Evolutionary conservation across 2,797 vertebrate genomes (phyloP), one percentile per base, ranked within the genome.

Genomic region (Onychomys arenicola): DNA sequence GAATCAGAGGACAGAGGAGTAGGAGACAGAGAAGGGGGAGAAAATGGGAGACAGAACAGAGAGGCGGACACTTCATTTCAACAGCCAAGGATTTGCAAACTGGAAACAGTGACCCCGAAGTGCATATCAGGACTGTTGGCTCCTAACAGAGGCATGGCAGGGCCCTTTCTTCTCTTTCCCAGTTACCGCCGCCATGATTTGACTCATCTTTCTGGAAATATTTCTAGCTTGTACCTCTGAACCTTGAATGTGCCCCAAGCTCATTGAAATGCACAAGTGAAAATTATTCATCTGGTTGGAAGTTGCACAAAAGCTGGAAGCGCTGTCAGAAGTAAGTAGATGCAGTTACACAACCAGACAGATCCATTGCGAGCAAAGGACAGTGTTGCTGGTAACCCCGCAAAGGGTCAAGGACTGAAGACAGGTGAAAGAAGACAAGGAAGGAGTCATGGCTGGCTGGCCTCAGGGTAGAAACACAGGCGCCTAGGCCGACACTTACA

Each of bases 31-130:
- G 32, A 61, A 59, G 37, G 57, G 89, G 91, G 93, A 96, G 95
- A 94, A 97, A 97, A 97, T 95, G 97, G 96, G 90, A 98, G 95
- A 59, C 43, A 92, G 97, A 98, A 98, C 97, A 97, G 97, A 98
- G 97, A 98, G 96, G 96, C 89, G 1, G 95, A 96, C 86, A 95
- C 91, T 93, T 98, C 85, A 89, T 87, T 97, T 91, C 96, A 95
- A 67, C 88, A 90, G 96, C 97, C 95, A 97, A 91, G 75, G 95
- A 94, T 92, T 92, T 96, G 94, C 40, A 95, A 46, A 95, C 91
- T 97, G 96, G 97, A 97, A 98, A 97, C 67, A 92, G 97, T 95
- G 96, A 98, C 94, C 96, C 77, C 0, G 12, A 96, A 97, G 97
- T 96, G 94, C 59, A 5, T 34, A 90, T 96, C 97, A 95, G 67